Evolutionary conservation across 2,888 invertebrate species (phyloP).

Genomic region (Beris morrisii): DNA sequence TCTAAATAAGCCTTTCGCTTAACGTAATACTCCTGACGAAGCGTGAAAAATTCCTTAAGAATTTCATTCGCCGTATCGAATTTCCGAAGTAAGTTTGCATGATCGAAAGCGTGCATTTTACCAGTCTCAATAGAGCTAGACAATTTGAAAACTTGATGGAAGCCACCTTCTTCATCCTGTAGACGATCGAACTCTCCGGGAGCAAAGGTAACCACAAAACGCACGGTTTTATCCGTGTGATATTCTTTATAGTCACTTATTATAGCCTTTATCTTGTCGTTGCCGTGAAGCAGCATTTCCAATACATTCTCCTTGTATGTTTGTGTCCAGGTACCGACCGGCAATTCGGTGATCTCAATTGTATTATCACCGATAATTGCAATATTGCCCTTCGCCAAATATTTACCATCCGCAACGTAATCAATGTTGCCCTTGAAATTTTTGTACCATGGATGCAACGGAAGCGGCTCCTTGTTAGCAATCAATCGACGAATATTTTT

Average conservation of each 20-base stretch:
- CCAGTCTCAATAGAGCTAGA: conserved; percentile 74
- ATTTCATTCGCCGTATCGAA: conserved; percentile 80
- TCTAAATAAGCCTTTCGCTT: conserved; percentile 88
- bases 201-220: conserved; percentile 79
- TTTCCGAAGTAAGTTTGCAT: conserved; percentile 65
- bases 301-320: conserved; percentile 92
- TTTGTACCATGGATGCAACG: conserved; percentile 89
- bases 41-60: conserved; percentile 77
- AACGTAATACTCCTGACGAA: conserved; percentile 78
- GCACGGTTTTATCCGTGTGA: conserved; percentile 92
- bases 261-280: conserved; percentile 67
- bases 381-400: conserved; percentile 81
- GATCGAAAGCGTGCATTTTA: conserved; percentile 83
- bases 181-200: conserved; percentile 70
- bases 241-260: conserved; percentile 85
- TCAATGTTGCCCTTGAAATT: conserved; percentile 84
- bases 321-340: conserved; percentile 94
- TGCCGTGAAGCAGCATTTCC: conserved; percentile 81
- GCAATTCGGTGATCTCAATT: conserved; percentile 95
- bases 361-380: conserved; percentile 75
- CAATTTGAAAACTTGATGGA: conserved; percentile 94
- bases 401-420: conserved; percentile 71
- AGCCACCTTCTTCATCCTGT: conserved; percentile 80
- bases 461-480: conserved; percentile 73
- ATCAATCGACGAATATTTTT: conserved; percentile 80